Evolutionary conservation across 2,797 vertebrate species (phyloP).

Genomic region (Xenops minutus): DNA sequence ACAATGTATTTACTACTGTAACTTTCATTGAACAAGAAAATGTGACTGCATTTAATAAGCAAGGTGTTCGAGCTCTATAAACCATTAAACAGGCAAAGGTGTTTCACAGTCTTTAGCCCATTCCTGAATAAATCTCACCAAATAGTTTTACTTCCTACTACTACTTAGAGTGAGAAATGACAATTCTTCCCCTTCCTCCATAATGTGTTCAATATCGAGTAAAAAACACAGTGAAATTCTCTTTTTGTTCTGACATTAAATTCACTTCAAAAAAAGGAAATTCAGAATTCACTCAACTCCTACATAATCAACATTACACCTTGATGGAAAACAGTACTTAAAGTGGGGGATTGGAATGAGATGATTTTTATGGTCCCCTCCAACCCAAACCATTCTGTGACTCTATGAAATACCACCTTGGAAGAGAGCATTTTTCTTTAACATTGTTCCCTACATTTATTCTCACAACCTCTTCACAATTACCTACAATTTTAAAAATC

Average conservation of each 20-base stretch:
- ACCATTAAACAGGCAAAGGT: constrained; percentile 49
- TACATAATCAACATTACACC: not conserved
- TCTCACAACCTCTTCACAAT: not conserved
- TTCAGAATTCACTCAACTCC: not conserved
- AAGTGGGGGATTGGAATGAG: not conserved
- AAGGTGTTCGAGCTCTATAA: constrained; percentile 58
- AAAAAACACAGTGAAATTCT: not conserved
- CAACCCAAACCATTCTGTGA: not conserved
- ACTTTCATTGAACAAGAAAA: constrained; percentile 52
- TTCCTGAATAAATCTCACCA: constrained; percentile 56
- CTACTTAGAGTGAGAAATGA: not conserved
- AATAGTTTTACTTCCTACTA: constrained; percentile 15
- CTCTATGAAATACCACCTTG: not conserved
- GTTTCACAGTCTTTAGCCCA: constrained; percentile 30
- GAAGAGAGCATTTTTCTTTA: not conserved
- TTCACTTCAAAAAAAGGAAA: not conserved
- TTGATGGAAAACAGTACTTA: not conserved
- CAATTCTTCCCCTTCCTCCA: not conserved
- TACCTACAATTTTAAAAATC: not conserved
- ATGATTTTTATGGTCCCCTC: not conserved
- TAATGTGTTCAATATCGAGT: constrained; percentile 7
- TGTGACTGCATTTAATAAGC: constrained; percentile 56
- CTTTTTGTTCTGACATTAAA: constrained; percentile 15
- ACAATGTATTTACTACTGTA: constrained; percentile 43
- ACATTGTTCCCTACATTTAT: not conserved